Base-by-base conservation (phyloP, 2,113 vertebrate genomes). In the Corythornis cristatus region DNA sequence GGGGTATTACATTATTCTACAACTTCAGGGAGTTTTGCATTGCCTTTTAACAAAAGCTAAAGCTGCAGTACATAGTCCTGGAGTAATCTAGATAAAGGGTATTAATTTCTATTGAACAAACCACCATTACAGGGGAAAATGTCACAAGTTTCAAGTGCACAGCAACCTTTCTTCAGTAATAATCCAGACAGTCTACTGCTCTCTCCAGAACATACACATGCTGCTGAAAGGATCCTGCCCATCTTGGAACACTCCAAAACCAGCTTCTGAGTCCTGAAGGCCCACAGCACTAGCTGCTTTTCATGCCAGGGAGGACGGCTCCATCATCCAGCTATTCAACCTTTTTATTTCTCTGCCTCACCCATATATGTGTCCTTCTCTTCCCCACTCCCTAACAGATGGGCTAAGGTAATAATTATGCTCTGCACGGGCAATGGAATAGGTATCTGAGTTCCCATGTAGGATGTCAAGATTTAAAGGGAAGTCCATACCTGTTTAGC, bases 401-500 rank as follows among this genome's bases (percentile, higher is more conserved):
- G 31, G 57, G 14, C 43, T n/a, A 61, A 25, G 19, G 78, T 29
- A 85, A 76, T 28, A 48, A 31, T 28, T 6, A n/a, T 0, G 4
- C 3, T 46, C 31, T 54, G 13, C 2, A 67, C 42, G 9, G 89
- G 16, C 46, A 46, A 40, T 1, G 46, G 28, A 48, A 2, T 11
- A 46, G 56, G 21, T 15, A 64, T 42, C 14, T 18, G 33, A 76
- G 20, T 18, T 74, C 21, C 19, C 46, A 29, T 42, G 31, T 61
- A 10, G 28, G 31, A 2, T 1, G 31, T 14, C 33, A 93, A 64
- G 57, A 23, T 54, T 45, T 72, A 25, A 53, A 75, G 58, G 15
- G 35, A 33, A 61, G 42, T 3, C 37, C 40, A 18, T 96, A 99
- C 99, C 99, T 99, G 99, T 96, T 99, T 99, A 86, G 99, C 99